Evolutionary conservation across 2,113 vertebrate species (phyloP).

Genomic region (Aldabrachelys gigantea): DNA sequence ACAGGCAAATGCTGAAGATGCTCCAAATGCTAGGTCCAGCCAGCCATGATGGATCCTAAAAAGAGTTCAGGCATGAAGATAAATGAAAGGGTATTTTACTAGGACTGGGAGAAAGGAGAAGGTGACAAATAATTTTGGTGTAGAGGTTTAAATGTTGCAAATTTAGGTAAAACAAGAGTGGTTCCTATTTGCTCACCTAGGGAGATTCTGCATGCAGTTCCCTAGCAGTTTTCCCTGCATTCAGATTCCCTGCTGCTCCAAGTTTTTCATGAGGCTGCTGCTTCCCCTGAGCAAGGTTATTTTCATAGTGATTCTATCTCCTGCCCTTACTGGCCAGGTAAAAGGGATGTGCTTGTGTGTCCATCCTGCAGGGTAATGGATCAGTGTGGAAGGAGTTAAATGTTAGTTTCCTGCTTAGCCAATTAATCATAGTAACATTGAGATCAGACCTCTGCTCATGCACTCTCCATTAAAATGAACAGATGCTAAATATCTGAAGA

Average conservation of each 20-base stretch:
- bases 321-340: not conserved
- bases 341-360: rapidly evolving
- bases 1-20: too few species aligned
- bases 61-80: not conserved
- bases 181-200: rapidly evolving
- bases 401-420: not conserved
- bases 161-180: not conserved
- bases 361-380: not conserved
- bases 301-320: not conserved
- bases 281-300: not conserved
- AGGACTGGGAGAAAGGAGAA: not conserved
- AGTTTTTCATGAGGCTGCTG: not conserved
- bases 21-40: rapidly evolving
- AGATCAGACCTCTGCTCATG: rapidly evolving
- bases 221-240: not conserved
- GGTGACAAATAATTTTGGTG: not conserved
- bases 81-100: rapidly evolving
- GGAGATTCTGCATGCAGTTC: not conserved
- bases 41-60: not conserved
- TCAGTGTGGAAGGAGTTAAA: not conserved
- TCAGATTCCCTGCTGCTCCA: not conserved
- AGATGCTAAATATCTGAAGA: rapidly evolving
- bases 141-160: not conserved
- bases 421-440: not conserved
- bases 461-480: not conserved